Evolutionary conservation across 64 coral and sea anemone species (phyloP), one percentile per base, ranked within the genome.

Genomic region (Porites lutea): DNA sequence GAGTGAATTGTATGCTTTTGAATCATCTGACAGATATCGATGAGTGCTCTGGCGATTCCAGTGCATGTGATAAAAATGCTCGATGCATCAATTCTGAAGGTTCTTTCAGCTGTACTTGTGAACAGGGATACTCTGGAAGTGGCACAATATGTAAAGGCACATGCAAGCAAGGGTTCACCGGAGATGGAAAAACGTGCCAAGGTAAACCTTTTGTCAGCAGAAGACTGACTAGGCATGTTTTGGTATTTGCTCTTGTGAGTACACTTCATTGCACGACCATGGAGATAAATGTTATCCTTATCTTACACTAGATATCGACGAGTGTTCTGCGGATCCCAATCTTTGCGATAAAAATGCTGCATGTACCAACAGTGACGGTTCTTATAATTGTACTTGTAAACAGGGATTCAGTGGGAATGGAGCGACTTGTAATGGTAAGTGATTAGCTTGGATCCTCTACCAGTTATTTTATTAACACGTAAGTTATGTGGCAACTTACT

Each of bases 341-440:
- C 14, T 50, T 4, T 95, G 74, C 60, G 79, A 91, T 52, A 18
- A 55, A 19, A 19, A 87, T n/a, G 89, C 89, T 19, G 48, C 52
- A 13, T 95, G 89, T 16, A 63, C 13, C 53, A 95, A 95, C 67
- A 78, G 5, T 15, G 18, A 16, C 59, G 89, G 82, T 76, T 87
- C 89, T 5, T 95, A 87, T 72, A 46, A 8, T 14, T 95, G 93
- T 83, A 72, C 9, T 13, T 88, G 93, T 52, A 78, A 79, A 5
- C 23, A 81, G 11, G 89, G 89, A 16, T 95, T 87, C 22, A 87
- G 22, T 48, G 74, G 82, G 75, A 69, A 87, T 67, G 93, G 93
- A 27, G 87, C 70, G 16, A 51, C 5, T 91, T 95, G 93, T 74
- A 51, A 85, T 80, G 93, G 93, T 95, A 74, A 37, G 27, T 15